A percentile compares a stretch with the other conserved stretches of the same genome.
These are phyloP conservation scores for Eupristina koningsbergeri DNA, from an alignment of 1,140 invertebrate genomes.

Conservation along the genomic window DNA sequence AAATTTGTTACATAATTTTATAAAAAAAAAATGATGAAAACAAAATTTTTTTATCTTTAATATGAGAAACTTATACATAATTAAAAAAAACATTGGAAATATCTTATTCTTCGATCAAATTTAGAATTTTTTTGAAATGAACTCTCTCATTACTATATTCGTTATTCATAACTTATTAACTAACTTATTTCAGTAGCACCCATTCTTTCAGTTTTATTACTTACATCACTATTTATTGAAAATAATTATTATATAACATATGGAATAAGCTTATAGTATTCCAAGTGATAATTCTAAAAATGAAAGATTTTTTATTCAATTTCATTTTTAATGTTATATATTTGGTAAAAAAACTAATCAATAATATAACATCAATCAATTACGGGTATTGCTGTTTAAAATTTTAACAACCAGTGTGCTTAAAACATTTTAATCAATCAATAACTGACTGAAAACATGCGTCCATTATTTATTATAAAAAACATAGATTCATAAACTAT, in stretches of 20 bases:
- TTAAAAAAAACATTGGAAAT: neutral
- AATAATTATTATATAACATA: neutral
- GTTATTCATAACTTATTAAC: neutral
- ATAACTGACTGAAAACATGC: conserved; percentile 1
- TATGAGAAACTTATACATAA: neutral
- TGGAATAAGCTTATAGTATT: neutral
- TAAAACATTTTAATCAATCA: neutral
- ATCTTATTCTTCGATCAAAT: neutral
- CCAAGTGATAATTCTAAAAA: neutral
- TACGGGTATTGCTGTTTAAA: conserved; percentile 17
- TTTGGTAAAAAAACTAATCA: neutral
- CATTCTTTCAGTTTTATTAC: neutral
- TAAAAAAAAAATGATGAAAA: neutral
- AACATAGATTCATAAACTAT: neutral
- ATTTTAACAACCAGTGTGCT: conserved; percentile 27
- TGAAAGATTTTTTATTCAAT: conserved; percentile 24
- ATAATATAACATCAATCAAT: too few species aligned
- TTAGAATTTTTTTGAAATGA: neutral
- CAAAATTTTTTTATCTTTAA: neutral
- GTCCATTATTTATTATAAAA: conserved; percentile 3
- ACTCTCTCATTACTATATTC: neutral
- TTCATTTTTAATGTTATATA: conserved; percentile 20
- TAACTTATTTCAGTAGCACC: neutral
- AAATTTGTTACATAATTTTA: neutral
- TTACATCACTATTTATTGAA: neutral